Evolutionary conservation across 2,888 invertebrate genomes (phyloP).

Genomic region (Zelleria hepariella): DNA sequence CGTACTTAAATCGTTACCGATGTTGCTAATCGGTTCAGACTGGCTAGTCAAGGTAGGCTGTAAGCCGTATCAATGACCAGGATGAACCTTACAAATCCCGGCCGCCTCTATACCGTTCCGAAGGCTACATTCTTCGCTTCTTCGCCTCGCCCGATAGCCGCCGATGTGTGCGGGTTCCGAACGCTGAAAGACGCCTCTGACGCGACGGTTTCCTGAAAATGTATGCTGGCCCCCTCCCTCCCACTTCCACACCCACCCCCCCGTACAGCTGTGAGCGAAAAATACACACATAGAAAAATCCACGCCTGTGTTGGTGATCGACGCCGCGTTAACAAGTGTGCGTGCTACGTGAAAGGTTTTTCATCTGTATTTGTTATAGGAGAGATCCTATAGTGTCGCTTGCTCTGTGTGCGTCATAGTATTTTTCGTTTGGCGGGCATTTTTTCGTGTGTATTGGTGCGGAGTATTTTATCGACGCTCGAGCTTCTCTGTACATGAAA

Average conservation of each 20-base stretch:
- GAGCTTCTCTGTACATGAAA: constrained; percentile 64
- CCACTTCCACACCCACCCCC: constrained; percentile 18
- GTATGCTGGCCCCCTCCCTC: constrained; percentile 43
- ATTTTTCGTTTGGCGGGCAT: neutral
- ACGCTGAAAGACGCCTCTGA: constrained; percentile 70
- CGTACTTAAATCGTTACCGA: too few species aligned
- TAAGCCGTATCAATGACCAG: too few species aligned
- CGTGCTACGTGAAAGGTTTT: constrained; percentile 14
- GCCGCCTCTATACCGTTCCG: neutral
- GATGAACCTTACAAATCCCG: too few species aligned
- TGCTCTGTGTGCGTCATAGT: constrained; percentile 15
- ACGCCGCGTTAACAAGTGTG: constrained; percentile 24
- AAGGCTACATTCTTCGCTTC: constrained; percentile 53
- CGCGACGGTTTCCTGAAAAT: constrained; percentile 67
- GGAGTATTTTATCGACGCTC: constrained; percentile 11
- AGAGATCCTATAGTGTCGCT: constrained; percentile 34
- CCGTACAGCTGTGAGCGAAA: constrained; percentile 19
- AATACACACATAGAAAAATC: constrained; percentile 51
- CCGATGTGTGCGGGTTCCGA: constrained; percentile 66
- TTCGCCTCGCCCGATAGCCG: constrained; percentile 45
- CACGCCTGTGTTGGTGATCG: constrained; percentile 33
- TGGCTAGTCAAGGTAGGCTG: too few species aligned
- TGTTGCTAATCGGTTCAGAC: too few species aligned
- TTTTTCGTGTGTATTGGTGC: constrained; percentile 9
- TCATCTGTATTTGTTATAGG: constrained; percentile 15